Evolutionary conservation across 1,140 invertebrate species (phyloP).

Genomic region (Leptopilina clavipes): DNA sequence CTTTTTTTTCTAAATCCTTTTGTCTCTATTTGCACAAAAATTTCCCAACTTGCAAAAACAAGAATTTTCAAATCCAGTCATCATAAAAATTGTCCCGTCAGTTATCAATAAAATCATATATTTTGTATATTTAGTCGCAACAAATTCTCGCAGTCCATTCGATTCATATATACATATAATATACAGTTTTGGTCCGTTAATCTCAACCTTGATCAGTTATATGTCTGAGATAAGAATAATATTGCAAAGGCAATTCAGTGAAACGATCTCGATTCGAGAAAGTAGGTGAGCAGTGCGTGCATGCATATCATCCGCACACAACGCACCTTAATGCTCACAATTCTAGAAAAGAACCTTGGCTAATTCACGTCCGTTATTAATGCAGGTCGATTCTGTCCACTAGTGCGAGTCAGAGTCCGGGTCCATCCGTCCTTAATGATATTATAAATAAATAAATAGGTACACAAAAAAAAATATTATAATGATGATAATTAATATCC

Average conservation of each 20-base stretch:
- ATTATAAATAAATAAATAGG: slow-evolving; percentile 28
- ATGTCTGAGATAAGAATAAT: slow-evolving; percentile 29
- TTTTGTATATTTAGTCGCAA: too few species aligned
- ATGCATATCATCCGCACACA: slow-evolving; percentile 37
- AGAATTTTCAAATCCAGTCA: too few species aligned
- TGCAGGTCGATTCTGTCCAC: slow-evolving; percentile 40
- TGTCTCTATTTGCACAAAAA: too few species aligned
- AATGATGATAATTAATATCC: slow-evolving; percentile 26
- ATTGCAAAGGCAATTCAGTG: not conserved
- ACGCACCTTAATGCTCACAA: slow-evolving; percentile 43
- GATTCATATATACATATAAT: too few species aligned
- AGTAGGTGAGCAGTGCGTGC: slow-evolving; percentile 57
- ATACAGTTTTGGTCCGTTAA: too few species aligned
- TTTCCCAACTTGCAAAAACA: too few species aligned
- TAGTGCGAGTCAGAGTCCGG: slow-evolving; percentile 34
- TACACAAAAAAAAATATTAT: not conserved
- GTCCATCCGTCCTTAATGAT: slow-evolving; percentile 42
- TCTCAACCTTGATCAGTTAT: slow-evolving; percentile 49
- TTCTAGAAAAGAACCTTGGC: slow-evolving; percentile 3
- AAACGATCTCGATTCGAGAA: slow-evolving; percentile 46
- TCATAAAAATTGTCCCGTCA: too few species aligned
- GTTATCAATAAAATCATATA: too few species aligned
- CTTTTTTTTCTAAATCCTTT: too few species aligned
- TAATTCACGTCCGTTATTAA: slow-evolving; percentile 37
- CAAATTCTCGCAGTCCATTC: too few species aligned